These are phyloP conservation scores for Psilopsiagon aurifrons DNA, from an alignment of 2,113 vertebrate genomes.

Conservation along the genomic window DNA sequence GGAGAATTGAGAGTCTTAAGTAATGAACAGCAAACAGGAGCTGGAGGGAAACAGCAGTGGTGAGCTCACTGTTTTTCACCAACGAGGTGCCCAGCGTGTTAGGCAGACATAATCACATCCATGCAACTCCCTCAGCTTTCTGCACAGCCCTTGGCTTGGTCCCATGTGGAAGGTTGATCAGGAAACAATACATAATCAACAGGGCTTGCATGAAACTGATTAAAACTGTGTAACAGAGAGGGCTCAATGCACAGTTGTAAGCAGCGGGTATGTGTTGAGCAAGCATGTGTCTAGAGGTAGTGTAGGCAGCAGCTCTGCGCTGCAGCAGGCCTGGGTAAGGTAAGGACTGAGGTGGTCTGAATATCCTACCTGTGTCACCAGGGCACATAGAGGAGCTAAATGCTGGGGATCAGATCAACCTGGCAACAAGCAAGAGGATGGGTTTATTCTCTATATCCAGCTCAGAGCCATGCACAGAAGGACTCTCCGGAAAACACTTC, in stretches of 20 bases:
- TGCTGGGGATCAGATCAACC: not conserved
- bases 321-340: not conserved
- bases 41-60: not conserved
- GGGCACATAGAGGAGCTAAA: not conserved
- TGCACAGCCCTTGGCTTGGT: not conserved
- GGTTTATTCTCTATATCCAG: not conserved
- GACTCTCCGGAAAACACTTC: not conserved
- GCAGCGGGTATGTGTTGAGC: rapidly evolving
- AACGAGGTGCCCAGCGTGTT: rapidly evolving
- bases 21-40: not conserved
- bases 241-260: not conserved
- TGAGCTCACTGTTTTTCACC: not conserved
- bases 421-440: not conserved
- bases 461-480: not conserved
- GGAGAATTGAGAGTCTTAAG: not conserved
- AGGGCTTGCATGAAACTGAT: not conserved
- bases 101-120: rapidly evolving
- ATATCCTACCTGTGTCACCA: not conserved
- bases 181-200: not conserved
- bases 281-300: rapidly evolving
- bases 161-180: rapidly evolving
- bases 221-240: not conserved
- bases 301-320: not conserved
- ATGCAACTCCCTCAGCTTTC: not conserved
- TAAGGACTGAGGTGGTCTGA: not conserved